Conservation (phyloP, 2,888 invertebrate species). For the Cheilosia urbana region DNA sequence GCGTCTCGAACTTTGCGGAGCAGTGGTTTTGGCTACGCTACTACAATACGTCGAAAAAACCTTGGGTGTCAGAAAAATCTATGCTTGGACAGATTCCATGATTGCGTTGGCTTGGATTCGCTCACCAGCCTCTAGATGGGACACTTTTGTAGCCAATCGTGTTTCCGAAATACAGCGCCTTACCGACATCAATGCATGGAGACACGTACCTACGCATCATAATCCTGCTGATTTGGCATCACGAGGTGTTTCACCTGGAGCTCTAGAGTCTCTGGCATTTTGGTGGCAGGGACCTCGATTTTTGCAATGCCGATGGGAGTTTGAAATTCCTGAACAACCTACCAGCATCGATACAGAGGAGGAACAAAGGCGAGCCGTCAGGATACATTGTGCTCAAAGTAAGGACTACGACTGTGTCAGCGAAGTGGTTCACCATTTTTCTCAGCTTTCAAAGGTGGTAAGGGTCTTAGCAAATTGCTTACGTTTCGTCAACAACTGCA, state of each 20-base stretch:
- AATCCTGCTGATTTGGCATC: no score
- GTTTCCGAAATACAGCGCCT: background rate
- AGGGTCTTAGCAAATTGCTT: background rate
- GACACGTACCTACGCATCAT: background rate
- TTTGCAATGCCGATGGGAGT: background rate
- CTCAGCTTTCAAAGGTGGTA: background rate
- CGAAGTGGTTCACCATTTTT: background rate
- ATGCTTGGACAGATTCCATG: no score
- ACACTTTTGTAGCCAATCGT: slow-evolving; percentile 4
- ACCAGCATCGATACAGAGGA: background rate
- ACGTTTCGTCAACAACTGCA: background rate
- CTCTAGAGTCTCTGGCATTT: background rate
- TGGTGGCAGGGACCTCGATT: background rate
- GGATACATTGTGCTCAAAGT: background rate
- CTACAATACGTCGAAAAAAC: no score
- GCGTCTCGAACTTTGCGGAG: background rate
- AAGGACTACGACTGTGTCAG: background rate
- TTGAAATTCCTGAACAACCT: background rate
- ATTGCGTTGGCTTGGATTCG: no score
- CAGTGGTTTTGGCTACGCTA: background rate
- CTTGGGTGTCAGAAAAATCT: no score
- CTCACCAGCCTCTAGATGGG: background rate
- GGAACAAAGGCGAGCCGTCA: background rate
- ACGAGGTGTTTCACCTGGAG: background rate
- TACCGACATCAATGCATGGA: background rate